Evolutionary conservation across 1,140 invertebrate species (phyloP).

Genomic region (Patella vulgata): DNA sequence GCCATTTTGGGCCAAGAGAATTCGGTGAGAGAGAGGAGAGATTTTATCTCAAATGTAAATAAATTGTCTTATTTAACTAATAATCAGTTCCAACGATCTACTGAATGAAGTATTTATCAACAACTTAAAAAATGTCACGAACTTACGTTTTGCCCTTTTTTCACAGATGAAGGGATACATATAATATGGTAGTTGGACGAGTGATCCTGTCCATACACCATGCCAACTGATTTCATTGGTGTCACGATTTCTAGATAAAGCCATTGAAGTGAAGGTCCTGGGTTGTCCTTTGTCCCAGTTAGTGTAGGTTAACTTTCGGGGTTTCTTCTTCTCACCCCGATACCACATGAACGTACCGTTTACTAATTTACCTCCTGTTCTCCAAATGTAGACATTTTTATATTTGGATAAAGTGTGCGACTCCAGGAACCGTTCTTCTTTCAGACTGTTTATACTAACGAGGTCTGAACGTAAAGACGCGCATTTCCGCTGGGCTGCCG

Average conservation of each 20-base stretch:
- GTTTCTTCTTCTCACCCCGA: constrained; percentile 19
- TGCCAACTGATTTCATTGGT: constrained; percentile 38
- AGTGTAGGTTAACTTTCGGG: constrained; percentile 29
- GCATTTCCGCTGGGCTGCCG: constrained; percentile 44
- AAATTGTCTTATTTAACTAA: too few relatives aligned
- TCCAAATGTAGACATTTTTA: constrained; percentile 41
- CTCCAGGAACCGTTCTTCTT: constrained; percentile 50
- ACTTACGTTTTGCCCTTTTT: constrained; percentile 50
- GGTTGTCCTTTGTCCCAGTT: constrained; percentile 45
- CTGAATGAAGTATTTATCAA: too few relatives aligned
- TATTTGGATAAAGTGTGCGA: constrained; percentile 36
- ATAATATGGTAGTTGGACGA: constrained; percentile 36
- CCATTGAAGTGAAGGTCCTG: constrained; percentile 31
- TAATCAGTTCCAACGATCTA: too few relatives aligned
- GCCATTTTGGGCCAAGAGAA: too few relatives aligned
- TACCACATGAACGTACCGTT: constrained; percentile 50
- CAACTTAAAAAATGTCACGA: too few relatives aligned
- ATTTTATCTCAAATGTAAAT: too few relatives aligned
- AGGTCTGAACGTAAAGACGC: constrained; percentile 38
- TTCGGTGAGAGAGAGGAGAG: too few relatives aligned
- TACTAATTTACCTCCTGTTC: constrained; percentile 43
- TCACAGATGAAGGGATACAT: constrained; percentile 53
- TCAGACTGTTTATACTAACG: constrained; percentile 41
- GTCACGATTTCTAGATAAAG: constrained; percentile 25
- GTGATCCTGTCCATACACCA: constrained; percentile 48